Evolutionary conservation across 1,140 invertebrate species (phyloP).

Genomic region (Ips nitidus): DNA sequence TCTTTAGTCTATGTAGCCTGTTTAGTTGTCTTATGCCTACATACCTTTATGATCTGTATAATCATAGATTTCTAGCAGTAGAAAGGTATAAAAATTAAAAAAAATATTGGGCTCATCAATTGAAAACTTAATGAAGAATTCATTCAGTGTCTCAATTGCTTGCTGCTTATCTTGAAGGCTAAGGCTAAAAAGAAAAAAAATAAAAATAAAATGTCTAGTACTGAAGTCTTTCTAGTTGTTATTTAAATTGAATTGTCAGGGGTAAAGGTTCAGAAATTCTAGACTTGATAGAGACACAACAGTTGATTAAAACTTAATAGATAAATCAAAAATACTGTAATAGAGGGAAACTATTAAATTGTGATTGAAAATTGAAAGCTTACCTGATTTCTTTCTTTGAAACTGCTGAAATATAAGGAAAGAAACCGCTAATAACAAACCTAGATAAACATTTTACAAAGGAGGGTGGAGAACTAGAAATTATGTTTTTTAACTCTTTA

Average conservation of each 20-base stretch:
- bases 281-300: not conserved
- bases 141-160: conserved; percentile 38
- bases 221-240: too few species aligned
- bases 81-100: conserved; percentile 45
- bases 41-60: conserved; percentile 35
- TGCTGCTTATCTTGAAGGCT: conserved; percentile 35
- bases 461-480: too few species aligned
- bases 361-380: not conserved
- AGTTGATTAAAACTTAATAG: too few species aligned
- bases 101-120: conserved; percentile 39
- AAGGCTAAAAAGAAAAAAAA: conserved; percentile 31
- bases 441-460: too few species aligned
- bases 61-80: conserved; percentile 49
- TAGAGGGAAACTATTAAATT: too few species aligned
- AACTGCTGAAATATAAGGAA: not conserved
- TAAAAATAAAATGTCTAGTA: too few species aligned
- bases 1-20: conserved; percentile 14
- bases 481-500: too few species aligned
- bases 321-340: too few species aligned
- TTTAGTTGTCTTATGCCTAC: too few species aligned
- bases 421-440: not conserved
- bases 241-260: too few species aligned
- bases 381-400: not conserved
- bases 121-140: conserved; percentile 40
- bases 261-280: too few species aligned